phyloP scores from a whole-genome alignment of 2,113 vertebrate genomes.

The Candoia aspera region DNA sequence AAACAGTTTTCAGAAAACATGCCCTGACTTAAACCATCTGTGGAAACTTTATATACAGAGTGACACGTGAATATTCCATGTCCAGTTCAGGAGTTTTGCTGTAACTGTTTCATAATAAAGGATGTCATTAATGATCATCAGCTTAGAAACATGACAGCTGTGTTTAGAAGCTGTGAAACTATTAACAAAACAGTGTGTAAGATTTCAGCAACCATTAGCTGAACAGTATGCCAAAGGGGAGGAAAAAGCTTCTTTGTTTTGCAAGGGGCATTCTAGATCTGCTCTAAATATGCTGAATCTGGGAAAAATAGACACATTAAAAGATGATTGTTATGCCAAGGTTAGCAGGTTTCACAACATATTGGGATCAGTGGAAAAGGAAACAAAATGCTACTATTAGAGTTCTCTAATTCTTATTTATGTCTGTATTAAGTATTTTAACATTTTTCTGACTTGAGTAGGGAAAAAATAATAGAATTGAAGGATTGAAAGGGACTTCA shows the following conservation, averaged over 20 bases:
- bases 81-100: background rate
- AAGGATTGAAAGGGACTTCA: background rate
- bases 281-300: background rate
- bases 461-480: background rate
- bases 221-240: background rate
- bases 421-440: background rate
- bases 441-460: background rate
- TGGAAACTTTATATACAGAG: background rate
- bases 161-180: slow-evolving; percentile 32
- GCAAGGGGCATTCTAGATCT: slow-evolving; percentile 6
- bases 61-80: background rate
- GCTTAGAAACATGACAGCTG: background rate
- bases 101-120: background rate
- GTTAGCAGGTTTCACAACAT: background rate
- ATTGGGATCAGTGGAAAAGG: slow-evolving; percentile 25
- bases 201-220: background rate
- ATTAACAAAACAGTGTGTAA: slow-evolving; percentile 54
- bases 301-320: slow-evolving; percentile 15
- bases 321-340: accelerated
- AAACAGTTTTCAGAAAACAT: background rate
- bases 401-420: background rate
- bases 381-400: slow-evolving; percentile 6
- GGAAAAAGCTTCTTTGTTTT: background rate
- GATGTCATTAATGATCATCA: background rate
- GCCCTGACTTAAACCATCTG: background rate